These are phyloP conservation scores for Monopis laevigella DNA, from an alignment of 2,888 invertebrate species.

Conservation along the genomic window DNA sequence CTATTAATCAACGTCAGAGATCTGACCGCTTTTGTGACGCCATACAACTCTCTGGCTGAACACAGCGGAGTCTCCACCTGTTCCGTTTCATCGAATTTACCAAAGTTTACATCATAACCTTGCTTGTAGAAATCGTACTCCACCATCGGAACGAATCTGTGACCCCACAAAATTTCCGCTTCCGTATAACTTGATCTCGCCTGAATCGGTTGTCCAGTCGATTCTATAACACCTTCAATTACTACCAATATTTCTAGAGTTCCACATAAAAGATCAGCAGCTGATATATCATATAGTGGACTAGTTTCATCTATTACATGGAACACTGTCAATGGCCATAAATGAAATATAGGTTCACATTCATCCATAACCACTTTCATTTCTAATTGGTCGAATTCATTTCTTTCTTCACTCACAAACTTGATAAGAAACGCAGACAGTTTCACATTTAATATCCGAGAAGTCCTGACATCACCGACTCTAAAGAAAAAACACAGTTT, in stretches of 20 bases:
- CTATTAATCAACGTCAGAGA: constrained; percentile 20
- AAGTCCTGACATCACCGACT: constrained; percentile 94
- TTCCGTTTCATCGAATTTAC: constrained; percentile 84
- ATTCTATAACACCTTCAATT: constrained; percentile 89
- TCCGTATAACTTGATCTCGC: constrained; percentile 84
- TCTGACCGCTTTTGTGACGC: constrained; percentile 22
- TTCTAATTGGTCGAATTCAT: constrained; percentile 85
- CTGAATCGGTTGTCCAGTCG: constrained; percentile 85
- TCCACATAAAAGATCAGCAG: constrained; percentile 85
- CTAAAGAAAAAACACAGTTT: constrained; percentile 88
- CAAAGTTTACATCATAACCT: constrained; percentile 87
- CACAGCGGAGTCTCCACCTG: constrained; percentile 89
- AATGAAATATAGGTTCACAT: constrained; percentile 90
- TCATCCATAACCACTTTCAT: constrained; percentile 81
- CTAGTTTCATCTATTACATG: constrained; percentile 88
- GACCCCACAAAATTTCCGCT: constrained; percentile 87
- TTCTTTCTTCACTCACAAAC: constrained; percentile 81
- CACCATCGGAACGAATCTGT: constrained; percentile 83
- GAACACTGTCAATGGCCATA: constrained; percentile 95
- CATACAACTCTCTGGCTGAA: constrained; percentile 74
- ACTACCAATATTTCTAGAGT: constrained; percentile 89
- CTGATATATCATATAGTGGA: constrained; percentile 89
- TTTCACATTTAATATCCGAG: constrained; percentile 93
- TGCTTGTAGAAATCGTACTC: constrained; percentile 74
- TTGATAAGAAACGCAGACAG: constrained; percentile 86